Evolutionary conservation across 2,113 vertebrate species (phyloP), one percentile per base, ranked within the genome.

Genomic region (Mustela nigripes): DNA sequence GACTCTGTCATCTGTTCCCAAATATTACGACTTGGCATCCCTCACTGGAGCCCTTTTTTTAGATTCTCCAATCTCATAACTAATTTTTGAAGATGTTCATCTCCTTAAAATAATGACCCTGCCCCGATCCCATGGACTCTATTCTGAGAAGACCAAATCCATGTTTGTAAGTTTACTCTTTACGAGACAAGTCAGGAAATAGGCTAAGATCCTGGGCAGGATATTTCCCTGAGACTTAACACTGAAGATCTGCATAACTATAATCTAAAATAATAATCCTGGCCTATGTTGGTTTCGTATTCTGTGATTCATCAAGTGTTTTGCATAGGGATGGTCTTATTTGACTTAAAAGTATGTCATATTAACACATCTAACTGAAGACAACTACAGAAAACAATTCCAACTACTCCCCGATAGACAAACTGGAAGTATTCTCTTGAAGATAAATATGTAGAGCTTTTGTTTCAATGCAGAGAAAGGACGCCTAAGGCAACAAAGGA

Each of bases 381-480:
- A 53, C 33, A 85, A 88, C 69, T 39, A 56, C 45, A 92, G 84
- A 73, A 78, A 76, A 63, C 24, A 80, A 89, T 42, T 58, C 5
- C 78, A 74, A 11, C 14, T 45, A n/a, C 53, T 76, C 4, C 80
- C 16, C 26, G 2, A 31, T 45, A 92, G 82, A 67, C 15, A 85
- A 53, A 88, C 36, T 62, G 16, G 28, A 48, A 81, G n/a, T 74
- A 74, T 96, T 95, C 58, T 94, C 95, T 90, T 89, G 62, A 97
- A 95, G 56, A 92, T 36, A 92, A 92, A 84, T 95, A 48, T 5
- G 62, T 39, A n/a, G 7, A 36, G n/a, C 31, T 73, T 86, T 92
- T 92, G 85, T 87, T 90, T 97, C 42, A 87, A 80, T 53, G 14
- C 36, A 45, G 36, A 90, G 22, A 88, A 94, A 78, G n/a, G 33